Conservation (phyloP, 2,113 vertebrate genomes). For the Colius striatus region DNA sequence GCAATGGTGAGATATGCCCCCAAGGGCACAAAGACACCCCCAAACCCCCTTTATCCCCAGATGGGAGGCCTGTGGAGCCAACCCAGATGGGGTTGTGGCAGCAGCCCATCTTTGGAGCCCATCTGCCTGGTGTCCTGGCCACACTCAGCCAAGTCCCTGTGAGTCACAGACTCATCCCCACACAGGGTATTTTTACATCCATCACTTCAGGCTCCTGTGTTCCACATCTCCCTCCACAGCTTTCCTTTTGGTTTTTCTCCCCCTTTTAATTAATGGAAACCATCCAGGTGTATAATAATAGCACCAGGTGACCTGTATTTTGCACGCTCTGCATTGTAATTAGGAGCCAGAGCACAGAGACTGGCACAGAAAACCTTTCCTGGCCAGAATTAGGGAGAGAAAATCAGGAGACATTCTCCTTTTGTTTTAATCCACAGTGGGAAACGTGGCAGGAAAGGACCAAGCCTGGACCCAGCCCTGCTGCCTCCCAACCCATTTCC, state of each 20-base stretch:
- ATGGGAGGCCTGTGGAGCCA: background rate
- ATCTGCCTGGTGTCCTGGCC: background rate
- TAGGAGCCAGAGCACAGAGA: background rate
- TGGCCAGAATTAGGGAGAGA: background rate
- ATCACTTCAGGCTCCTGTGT: accelerated
- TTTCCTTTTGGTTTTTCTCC: background rate
- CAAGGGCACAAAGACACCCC: background rate
- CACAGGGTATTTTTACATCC: background rate
- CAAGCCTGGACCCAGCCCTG: background rate
- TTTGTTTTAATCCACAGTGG: background rate
- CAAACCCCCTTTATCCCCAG: background rate
- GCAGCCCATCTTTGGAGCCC: background rate
- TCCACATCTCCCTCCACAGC: background rate
- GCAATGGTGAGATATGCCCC: background rate
- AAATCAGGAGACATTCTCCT: background rate
- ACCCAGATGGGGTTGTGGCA: background rate
- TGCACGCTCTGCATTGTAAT: background rate
- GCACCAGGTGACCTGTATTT: background rate
- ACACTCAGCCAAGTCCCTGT: accelerated
- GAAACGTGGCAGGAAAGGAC: background rate
- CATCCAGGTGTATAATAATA: background rate
- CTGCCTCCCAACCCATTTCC: background rate
- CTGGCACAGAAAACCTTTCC: accelerated
- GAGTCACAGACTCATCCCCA: background rate
- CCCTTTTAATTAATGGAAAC: background rate